These are phyloP conservation scores for Pangasius macronema DNA, from an alignment of 2,797 vertebrate genomes.

Conservation along the genomic window DNA sequence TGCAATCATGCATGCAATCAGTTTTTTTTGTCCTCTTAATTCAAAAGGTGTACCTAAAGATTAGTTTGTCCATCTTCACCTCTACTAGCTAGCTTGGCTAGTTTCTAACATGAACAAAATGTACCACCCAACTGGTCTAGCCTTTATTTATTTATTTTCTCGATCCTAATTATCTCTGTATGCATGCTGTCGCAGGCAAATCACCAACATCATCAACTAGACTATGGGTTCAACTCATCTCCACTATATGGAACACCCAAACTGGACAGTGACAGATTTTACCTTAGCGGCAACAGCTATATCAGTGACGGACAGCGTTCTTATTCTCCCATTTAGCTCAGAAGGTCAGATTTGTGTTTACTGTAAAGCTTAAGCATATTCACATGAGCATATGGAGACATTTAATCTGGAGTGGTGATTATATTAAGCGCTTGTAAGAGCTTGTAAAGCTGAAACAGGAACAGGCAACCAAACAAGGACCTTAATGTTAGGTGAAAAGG, in stretches of 20 bases:
- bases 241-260: not conserved
- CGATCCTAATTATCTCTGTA: not conserved
- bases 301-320: not conserved
- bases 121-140: not conserved
- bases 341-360: not conserved
- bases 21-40: not conserved
- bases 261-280: not conserved
- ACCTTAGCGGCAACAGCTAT: not conserved
- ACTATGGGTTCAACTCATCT: not conserved
- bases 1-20: too few relatives aligned
- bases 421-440: not conserved
- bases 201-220: not conserved
- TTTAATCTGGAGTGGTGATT: not conserved
- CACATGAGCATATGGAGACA: not conserved
- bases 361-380: not conserved
- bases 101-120: not conserved
- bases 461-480: not conserved
- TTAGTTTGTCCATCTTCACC: not conserved
- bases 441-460: not conserved
- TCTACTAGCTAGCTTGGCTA: not conserved
- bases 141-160: not conserved
- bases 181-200: not conserved
- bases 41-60: not conserved
- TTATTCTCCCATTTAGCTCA: not conserved
- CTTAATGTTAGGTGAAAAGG: not conserved